Evolutionary conservation across 2,113 vertebrate genomes (phyloP).

Genomic region (Tychaedon coryphoeus): DNA sequence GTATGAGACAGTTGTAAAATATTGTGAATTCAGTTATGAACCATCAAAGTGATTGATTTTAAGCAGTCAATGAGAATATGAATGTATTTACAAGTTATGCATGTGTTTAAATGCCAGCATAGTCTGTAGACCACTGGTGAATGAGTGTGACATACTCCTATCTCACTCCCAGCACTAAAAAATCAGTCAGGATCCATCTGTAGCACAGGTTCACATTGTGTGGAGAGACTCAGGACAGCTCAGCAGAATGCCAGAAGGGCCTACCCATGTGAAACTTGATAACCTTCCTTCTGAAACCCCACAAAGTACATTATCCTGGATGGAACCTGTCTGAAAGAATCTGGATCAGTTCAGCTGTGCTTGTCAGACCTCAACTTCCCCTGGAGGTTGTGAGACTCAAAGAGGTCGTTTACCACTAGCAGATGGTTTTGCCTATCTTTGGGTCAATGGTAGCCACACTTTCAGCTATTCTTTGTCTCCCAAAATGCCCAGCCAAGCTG

Average conservation of each 20-base stretch:
- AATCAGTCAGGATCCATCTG: neutral
- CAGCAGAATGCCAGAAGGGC: neutral
- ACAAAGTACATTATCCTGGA: neutral
- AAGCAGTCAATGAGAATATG: neutral
- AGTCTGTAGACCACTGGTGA: neutral
- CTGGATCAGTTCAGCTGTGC: neutral
- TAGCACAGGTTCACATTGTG: neutral
- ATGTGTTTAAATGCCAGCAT: neutral
- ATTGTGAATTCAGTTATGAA: neutral
- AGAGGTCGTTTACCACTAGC: neutral
- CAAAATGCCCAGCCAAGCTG: neutral
- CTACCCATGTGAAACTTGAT: neutral
- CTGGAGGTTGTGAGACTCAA: accelerated
- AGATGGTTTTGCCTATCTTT: neutral
- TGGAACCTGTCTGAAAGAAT: neutral
- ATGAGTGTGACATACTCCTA: neutral
- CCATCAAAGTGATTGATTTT: neutral
- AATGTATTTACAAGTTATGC: neutral
- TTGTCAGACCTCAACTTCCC: neutral
- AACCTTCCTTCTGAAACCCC: neutral
- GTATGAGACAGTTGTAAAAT: neutral
- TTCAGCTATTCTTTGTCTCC: neutral
- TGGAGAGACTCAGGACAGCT: neutral
- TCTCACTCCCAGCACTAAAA: neutral
- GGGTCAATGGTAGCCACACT: neutral